Evolutionary conservation across 2,797 vertebrate genomes (phyloP).

Genomic region (Furcifer pardalis): DNA sequence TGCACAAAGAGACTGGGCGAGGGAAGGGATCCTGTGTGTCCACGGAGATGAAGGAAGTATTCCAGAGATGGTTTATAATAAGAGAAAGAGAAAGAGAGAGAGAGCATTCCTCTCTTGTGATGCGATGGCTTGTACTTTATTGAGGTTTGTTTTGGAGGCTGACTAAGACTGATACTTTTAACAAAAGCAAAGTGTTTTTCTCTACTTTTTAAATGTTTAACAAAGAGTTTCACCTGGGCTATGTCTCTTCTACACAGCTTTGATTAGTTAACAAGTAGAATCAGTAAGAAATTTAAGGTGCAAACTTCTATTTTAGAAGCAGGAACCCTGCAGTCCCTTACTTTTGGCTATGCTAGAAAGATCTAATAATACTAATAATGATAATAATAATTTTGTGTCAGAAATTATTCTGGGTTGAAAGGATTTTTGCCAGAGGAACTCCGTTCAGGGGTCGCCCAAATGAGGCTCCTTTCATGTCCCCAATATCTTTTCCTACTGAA

Average conservation of each 20-base stretch:
- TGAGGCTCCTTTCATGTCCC: too few relatives aligned
- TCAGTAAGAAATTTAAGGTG: not conserved
- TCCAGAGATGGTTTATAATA: constrained; percentile 44
- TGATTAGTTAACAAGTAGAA: constrained; percentile 7
- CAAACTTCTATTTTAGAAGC: not conserved
- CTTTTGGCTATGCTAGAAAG: too few relatives aligned
- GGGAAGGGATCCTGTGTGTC: constrained; percentile 19
- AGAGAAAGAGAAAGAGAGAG: constrained; percentile 8
- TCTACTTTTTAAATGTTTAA: constrained; percentile 6
- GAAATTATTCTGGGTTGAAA: too few relatives aligned
- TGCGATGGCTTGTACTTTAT: constrained; percentile 45
- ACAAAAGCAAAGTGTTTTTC: constrained; percentile 29
- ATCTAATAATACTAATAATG: too few relatives aligned
- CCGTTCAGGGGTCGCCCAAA: too few relatives aligned
- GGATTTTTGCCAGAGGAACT: too few relatives aligned
- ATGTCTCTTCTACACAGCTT: constrained; percentile 6
- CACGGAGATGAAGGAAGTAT: constrained; percentile 29
- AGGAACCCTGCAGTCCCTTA: too few relatives aligned
- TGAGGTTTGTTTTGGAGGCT: constrained; percentile 55
- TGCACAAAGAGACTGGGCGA: constrained; percentile 1
- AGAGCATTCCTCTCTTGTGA: constrained; percentile 52
- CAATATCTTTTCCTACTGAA: too few relatives aligned
- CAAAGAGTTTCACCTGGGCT: not conserved
- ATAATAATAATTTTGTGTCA: too few relatives aligned
- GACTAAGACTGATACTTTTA: constrained; percentile 39